Percentiles rank a stretch among this genome's conserved stretches.
These are phyloP conservation scores for Elgaria multicarinata DNA, from an alignment of 2,113 vertebrate genomes.

Conservation along the genomic window DNA sequence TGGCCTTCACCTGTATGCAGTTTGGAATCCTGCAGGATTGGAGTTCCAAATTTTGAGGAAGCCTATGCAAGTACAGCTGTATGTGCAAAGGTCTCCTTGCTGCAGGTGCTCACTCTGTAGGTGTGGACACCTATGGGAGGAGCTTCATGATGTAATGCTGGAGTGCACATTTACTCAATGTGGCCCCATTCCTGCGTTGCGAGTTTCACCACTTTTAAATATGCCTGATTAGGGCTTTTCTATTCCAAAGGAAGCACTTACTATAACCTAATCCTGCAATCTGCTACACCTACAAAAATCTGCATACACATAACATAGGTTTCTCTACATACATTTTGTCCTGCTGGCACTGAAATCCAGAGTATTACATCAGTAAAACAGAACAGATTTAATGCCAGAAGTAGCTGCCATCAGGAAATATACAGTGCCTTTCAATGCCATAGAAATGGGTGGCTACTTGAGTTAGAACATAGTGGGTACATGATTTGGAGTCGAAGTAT, in stretches of 20 bases:
- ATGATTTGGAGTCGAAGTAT: neutral
- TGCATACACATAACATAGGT: neutral
- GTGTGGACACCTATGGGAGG: no score
- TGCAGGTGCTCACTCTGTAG: no score
- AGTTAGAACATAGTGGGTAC: neutral
- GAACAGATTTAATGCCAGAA: neutral
- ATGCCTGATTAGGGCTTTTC: neutral
- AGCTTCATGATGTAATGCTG: no score
- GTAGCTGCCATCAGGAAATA: neutral
- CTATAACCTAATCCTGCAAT: neutral
- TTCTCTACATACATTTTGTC: neutral
- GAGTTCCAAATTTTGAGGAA: no score
- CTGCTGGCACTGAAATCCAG: neutral
- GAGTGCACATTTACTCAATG: no score
- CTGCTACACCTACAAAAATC: neutral
- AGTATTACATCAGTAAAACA: neutral
- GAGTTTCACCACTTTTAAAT: no score
- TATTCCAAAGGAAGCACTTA: neutral
- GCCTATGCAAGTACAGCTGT: no score
- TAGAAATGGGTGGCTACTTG: neutral
- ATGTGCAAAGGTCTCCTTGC: no score
- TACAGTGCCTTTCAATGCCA: neutral
- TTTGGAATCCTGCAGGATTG: no score
- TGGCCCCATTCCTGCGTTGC: no score
- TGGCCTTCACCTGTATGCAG: no score